These are phyloP conservation scores for Encarsia formosa DNA, from an alignment of 2,888 invertebrate species.

Conservation along the genomic window DNA sequence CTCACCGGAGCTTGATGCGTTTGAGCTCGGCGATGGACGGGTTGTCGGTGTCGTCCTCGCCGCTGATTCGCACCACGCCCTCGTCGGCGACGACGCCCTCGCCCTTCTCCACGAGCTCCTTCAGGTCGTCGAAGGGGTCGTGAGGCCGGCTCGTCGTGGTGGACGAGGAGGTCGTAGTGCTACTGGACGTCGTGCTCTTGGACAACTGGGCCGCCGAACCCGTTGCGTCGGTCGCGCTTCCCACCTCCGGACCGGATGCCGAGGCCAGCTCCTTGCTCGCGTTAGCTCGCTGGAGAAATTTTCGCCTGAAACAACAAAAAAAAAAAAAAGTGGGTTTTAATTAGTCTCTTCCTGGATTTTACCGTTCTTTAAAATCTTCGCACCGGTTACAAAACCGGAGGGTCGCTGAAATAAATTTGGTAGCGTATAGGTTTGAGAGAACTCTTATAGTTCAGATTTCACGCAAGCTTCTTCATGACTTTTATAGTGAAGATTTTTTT, in stretches of 20 bases:
- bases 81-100: constrained; percentile 49
- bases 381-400: too few species aligned
- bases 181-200: not conserved
- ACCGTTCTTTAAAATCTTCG: too few species aligned
- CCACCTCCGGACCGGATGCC: constrained; percentile 18
- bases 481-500: too few species aligned
- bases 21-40: constrained; percentile 70
- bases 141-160: constrained; percentile 49
- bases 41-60: constrained; percentile 59
- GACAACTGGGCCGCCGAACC: not conserved
- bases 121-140: constrained; percentile 63
- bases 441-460: too few species aligned
- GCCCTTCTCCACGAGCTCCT: constrained; percentile 54
- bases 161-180: too few species aligned
- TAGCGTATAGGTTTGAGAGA: too few species aligned
- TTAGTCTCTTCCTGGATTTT: too few species aligned
- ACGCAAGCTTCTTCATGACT: too few species aligned
- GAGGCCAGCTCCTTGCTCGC: constrained; percentile 45
- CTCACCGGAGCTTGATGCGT: constrained; percentile 58
- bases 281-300: constrained; percentile 65
- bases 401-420: too few species aligned
- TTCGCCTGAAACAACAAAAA: constrained; percentile 48
- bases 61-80: constrained; percentile 55
- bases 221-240: constrained; percentile 1
- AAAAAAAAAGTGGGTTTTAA: too few species aligned